Base-by-base conservation (phyloP, 2,113 vertebrate genomes). In the Donacobius atricapilla region DNA sequence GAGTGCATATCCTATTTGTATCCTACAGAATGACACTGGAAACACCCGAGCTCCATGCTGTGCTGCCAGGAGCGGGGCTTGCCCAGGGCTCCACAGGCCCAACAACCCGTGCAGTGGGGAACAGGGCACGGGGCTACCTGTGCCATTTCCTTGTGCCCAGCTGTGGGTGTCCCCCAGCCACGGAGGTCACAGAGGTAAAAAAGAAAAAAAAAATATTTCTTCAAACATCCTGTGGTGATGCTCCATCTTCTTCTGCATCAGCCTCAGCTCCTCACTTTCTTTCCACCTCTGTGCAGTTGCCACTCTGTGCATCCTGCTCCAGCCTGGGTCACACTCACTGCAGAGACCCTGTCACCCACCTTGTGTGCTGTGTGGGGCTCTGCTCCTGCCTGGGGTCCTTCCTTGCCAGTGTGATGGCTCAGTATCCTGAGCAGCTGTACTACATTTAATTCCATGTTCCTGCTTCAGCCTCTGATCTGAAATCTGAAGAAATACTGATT, bases 41-140 rank as follows among this genome's bases (percentile, higher is more conserved):
- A 42, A 13, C 30, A 4, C 15, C 0, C 4, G 53, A 82, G 61
- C 70, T 65, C 21, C 20, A 1, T 1, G 39, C 33, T 35, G 30
- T 35, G 33, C 78, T 66, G 57, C 44, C 40, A 7, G 61, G 23
- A 61, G 15, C 2, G 3, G 42, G 42, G 31, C 21, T 30, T 23
- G 31, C 5, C 47, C 5, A 0, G 1, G 2, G 22, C 2, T 24
- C 51, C 70, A 9, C 6, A 8, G 27, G 15, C 45, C 50, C 30
- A 72, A 45, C 2, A 9, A 12, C 27, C 37, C 0, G 2, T 51
- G 65, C 11, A 10, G 31, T 4, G 39, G 23, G 69, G 25, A 78
- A 4, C 17, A 18, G 50, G 31, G 31, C 56, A 16, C 0, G 0
- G 33, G 31, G 11, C 4, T 39, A n/a, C 50, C 50, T 2, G 0